Conservation (phyloP, 2,797 vertebrate species). For the Sarcoramphus papa region DNA sequence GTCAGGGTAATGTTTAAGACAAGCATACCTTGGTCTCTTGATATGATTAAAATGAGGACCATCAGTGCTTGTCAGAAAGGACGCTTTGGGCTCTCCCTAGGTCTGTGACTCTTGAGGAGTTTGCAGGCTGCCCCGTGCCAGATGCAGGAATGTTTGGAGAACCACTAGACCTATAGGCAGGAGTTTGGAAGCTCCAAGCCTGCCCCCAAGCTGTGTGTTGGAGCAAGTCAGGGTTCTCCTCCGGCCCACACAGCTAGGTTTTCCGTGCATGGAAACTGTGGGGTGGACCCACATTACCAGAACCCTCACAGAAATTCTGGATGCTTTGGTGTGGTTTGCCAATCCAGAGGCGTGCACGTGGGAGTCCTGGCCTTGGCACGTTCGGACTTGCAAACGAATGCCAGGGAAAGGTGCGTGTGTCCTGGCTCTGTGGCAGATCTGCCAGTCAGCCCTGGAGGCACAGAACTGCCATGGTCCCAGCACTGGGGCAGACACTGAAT, state of each 20-base stretch:
- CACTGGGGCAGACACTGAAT: background rate
- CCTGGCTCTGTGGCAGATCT: background rate
- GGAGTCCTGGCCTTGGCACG: background rate
- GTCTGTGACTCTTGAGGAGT: background rate
- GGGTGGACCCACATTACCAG: background rate
- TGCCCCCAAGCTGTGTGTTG: background rate
- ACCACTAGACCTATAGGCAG: background rate
- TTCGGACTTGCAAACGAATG: background rate
- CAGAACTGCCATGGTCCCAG: background rate
- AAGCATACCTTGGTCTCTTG: background rate
- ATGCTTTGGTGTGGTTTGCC: background rate
- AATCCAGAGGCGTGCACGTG: rapidly evolving
- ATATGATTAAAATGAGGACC: background rate
- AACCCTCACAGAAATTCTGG: background rate
- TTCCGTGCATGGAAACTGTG: background rate
- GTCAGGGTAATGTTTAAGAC: background rate
- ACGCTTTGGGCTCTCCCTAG: background rate
- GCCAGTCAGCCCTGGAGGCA: background rate
- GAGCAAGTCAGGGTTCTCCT: background rate
- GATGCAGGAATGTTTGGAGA: background rate
- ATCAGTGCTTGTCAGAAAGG: background rate
- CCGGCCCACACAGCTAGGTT: background rate
- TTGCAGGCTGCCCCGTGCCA: background rate
- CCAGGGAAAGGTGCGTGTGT: background rate
- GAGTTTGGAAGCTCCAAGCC: background rate